phyloP scores from a whole-genome alignment of 2,888 invertebrate species.

The Zonitis immaculata region DNA sequence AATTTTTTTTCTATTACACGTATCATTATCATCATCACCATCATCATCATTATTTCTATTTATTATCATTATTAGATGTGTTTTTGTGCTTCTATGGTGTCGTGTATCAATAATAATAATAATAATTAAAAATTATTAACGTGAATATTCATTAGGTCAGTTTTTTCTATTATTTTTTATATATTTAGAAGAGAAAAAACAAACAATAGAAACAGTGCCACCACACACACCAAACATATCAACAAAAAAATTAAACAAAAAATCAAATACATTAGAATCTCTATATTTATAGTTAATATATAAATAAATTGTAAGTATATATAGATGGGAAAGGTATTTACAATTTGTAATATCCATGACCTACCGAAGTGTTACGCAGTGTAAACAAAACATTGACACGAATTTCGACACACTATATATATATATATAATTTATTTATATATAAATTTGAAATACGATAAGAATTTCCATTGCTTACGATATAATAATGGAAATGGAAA shows the following conservation, averaged over 20 bases:
- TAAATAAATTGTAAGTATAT: not conserved
- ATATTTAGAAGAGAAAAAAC: not conserved
- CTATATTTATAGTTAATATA: too few relatives aligned
- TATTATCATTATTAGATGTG: not conserved
- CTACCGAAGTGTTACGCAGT: constrained; percentile 20
- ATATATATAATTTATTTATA: too few relatives aligned
- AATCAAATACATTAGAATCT: too few relatives aligned
- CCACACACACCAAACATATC: not conserved
- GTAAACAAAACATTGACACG: constrained; percentile 21
- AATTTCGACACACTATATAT: constrained; percentile 3
- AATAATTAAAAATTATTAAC: not conserved
- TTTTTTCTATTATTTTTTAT: not conserved
- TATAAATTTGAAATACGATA: not conserved
- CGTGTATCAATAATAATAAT: too few relatives aligned
- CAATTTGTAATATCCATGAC: constrained; percentile 16
- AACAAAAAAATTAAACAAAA: too few relatives aligned
- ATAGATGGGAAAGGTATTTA: constrained; percentile 10
- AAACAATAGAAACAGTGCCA: not conserved
- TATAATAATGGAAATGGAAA: not conserved
- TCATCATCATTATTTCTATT: not conserved
- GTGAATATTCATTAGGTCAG: not conserved
- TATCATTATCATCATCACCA: not conserved
- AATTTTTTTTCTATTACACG: not conserved
- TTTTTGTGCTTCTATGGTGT: not conserved
- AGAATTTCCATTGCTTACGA: not conserved